Percentiles rank a stretch among this genome's conserved stretches.
Conservation (phyloP, 2,113 vertebrate genomes). For the Rattus norvegicus region DNA sequence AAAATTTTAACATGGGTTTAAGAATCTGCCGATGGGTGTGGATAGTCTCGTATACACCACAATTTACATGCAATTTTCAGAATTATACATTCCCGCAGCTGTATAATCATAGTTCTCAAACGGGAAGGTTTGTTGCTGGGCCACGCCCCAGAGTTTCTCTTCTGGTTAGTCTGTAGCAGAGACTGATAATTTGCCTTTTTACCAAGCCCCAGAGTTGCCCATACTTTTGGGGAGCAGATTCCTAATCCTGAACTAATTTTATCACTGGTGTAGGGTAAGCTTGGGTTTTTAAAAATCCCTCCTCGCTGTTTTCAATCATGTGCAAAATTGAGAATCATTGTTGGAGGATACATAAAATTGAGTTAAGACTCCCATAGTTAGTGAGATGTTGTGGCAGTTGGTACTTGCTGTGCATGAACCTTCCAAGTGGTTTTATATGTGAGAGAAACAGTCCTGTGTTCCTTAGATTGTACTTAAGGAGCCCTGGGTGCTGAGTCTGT, state of each 20-base stretch:
- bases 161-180: not conserved
- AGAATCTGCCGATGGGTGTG: not conserved
- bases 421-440: not conserved
- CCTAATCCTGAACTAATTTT: not conserved
- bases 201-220: not conserved
- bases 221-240: not conserved
- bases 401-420: not conserved
- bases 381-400: not conserved
- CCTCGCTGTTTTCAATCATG: not conserved
- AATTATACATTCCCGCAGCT: not conserved
- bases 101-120: not conserved
- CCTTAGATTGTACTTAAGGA: not conserved
- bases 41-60: not conserved
- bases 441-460: not conserved
- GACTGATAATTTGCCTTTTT: not conserved
- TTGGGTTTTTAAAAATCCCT: not conserved
- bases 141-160: not conserved
- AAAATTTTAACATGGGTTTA: not conserved
- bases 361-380: constrained; percentile 22
- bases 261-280: not conserved
- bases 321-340: not conserved
- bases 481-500: not conserved
- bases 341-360: not conserved
- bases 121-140: not conserved
- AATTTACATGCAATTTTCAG: not conserved